Conservation (phyloP, 92 coral and sea anemone species). For the Diadumene lineata region DNA sequence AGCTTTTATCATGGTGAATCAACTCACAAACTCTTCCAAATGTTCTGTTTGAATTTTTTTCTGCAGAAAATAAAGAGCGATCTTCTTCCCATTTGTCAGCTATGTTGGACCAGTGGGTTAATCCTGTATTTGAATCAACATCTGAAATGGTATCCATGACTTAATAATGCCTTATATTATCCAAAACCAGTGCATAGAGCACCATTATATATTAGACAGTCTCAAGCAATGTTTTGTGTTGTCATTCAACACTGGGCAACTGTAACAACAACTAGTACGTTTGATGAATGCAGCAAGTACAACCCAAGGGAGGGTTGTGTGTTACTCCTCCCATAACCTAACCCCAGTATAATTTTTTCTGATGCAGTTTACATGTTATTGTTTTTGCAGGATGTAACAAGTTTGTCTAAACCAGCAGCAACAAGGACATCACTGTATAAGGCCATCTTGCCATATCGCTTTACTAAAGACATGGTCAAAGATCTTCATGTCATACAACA, state of each 20-base stretch:
- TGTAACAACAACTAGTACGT: too few relatives aligned
- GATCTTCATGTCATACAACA: slow-evolving; percentile 77
- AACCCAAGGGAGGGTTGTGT: too few relatives aligned
- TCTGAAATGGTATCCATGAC: slow-evolving; percentile 73
- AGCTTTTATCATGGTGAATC: not conserved
- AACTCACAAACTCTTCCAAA: not conserved
- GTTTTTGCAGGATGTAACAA: slow-evolving; percentile 52
- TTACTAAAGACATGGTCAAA: slow-evolving; percentile 74
- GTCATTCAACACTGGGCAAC: too few relatives aligned
- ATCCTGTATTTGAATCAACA: slow-evolving; percentile 76
- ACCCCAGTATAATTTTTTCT: not conserved
- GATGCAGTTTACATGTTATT: not conserved
- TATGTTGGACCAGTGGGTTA: slow-evolving; percentile 78
- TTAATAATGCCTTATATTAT: not conserved
- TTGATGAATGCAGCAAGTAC: too few relatives aligned
- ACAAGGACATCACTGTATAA: slow-evolving; percentile 53
- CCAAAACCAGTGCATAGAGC: too few relatives aligned
- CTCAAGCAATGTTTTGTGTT: too few relatives aligned
- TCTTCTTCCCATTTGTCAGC: slow-evolving; percentile 22
- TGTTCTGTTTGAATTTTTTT: not conserved
- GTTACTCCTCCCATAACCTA: too few relatives aligned
- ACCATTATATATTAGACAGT: too few relatives aligned
- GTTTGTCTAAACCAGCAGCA: slow-evolving; percentile 46
- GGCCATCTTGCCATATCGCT: slow-evolving; percentile 71
- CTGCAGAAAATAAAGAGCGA: not conserved